phyloP scores from a whole-genome alignment of 2,888 invertebrate species.

The Parascotia fuliginaria region DNA sequence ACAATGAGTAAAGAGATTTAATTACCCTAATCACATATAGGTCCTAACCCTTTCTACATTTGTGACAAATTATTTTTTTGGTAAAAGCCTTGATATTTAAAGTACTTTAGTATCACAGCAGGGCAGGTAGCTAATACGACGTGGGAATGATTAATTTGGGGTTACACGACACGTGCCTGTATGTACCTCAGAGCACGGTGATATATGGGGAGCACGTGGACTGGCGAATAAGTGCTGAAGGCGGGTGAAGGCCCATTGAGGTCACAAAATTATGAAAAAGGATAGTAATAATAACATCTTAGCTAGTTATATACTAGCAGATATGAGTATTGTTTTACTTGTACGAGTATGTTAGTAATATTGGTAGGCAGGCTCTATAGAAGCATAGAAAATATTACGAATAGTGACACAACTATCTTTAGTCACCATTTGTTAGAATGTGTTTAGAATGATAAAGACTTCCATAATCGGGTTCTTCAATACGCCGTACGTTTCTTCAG shows the following conservation, averaged over 20 bases:
- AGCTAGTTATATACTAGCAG: background rate
- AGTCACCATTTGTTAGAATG: too few species aligned
- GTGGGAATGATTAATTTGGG: conserved; percentile 45
- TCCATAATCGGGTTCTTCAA: too few species aligned
- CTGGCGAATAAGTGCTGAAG: background rate
- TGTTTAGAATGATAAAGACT: too few species aligned
- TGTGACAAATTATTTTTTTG: conserved; percentile 22
- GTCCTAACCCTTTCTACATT: conserved; percentile 14
- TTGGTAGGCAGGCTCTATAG: too few species aligned
- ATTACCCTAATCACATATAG: conserved; percentile 8
- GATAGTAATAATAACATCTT: background rate
- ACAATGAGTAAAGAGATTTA: conserved; percentile 3
- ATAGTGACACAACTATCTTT: too few species aligned
- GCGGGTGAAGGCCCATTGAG: background rate
- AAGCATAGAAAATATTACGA: too few species aligned
- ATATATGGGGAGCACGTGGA: conserved; percentile 40
- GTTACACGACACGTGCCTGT: conserved; percentile 11
- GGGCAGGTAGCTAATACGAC: conserved; percentile 46
- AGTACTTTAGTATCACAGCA: conserved; percentile 35
- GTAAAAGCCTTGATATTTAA: conserved; percentile 36
- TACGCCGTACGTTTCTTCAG: too few species aligned
- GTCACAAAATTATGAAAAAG: background rate
- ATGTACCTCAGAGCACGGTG: background rate
- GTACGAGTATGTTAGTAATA: background rate
- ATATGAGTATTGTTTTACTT: too few species aligned